These are phyloP conservation scores for Brachionus koreanus DNA, from an alignment of 1,140 invertebrate species.

Conservation along the genomic window DNA sequence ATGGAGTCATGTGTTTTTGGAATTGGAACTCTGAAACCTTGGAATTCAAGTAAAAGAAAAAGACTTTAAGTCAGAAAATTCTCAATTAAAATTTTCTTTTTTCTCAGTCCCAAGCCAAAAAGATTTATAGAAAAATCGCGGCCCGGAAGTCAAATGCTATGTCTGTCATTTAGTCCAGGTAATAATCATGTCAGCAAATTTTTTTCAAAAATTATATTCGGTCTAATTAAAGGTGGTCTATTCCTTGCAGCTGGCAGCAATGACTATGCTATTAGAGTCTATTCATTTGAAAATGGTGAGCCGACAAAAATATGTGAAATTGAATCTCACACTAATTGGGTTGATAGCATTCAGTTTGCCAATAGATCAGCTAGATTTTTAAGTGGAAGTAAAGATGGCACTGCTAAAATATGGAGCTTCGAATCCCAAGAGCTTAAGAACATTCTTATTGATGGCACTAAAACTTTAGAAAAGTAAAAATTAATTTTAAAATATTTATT, in stretches of 20 bases:
- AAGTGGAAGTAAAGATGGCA: constrained; percentile 93
- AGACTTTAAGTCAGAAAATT: no score
- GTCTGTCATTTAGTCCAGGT: constrained; percentile 82
- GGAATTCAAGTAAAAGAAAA: constrained; percentile 61
- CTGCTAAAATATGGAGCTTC: constrained; percentile 84
- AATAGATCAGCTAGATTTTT: constrained; percentile 77
- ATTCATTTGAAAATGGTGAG: constrained; percentile 72
- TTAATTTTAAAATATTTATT: not conserved
- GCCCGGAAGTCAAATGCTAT: constrained; percentile 91
- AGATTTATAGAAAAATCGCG: constrained; percentile 88
- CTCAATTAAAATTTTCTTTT: no score
- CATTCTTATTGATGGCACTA: constrained; percentile 10
- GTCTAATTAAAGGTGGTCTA: constrained; percentile 66
- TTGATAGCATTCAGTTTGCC: constrained; percentile 93
- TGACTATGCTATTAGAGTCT: constrained; percentile 86
- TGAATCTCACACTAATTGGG: constrained; percentile 83
- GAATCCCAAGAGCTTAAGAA: not conserved
- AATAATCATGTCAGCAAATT: no score
- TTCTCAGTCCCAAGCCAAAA: constrained; percentile 70
- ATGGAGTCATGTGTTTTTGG: constrained; percentile 96
- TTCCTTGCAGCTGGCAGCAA: constrained; percentile 88
- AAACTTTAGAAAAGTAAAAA: constrained; percentile 6
- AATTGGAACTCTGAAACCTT: constrained; percentile 59
- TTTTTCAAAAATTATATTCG: not conserved
- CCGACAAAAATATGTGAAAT: constrained; percentile 73